Evolutionary conservation across 2,888 invertebrate genomes (phyloP).

Genomic region (Allophyes oxyacanthae): DNA sequence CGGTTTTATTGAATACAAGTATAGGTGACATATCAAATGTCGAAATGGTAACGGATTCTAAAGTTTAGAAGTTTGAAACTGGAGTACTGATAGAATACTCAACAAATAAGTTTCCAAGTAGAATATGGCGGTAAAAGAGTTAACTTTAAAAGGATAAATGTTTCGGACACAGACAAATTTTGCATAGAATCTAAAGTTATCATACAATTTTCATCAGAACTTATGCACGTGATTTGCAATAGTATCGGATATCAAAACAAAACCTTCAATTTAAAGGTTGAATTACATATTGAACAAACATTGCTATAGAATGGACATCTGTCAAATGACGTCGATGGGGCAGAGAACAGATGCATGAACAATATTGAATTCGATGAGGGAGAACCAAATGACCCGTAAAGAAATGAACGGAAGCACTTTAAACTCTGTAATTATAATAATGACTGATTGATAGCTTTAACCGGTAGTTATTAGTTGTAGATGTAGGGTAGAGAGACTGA

Average conservation of each 20-base stretch:
- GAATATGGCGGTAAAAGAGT: neutral
- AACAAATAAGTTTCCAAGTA: too few species aligned
- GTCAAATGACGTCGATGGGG: slow-evolving; percentile 49
- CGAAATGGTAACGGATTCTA: slow-evolving; percentile 12
- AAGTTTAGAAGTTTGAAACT: neutral
- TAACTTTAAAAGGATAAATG: neutral
- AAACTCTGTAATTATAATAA: slow-evolving; percentile 50
- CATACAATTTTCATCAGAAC: neutral
- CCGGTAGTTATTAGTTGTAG: slow-evolving; percentile 21
- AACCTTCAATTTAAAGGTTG: slow-evolving; percentile 44
- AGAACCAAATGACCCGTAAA: slow-evolving; percentile 49
- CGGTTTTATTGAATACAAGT: slow-evolving; percentile 22
- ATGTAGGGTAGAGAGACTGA: neutral
- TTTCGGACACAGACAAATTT: slow-evolving; percentile 1
- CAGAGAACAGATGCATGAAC: slow-evolving; percentile 51
- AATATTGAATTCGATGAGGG: slow-evolving; percentile 47
- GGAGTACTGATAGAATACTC: too few species aligned
- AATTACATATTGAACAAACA: slow-evolving; percentile 47
- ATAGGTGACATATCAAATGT: slow-evolving; percentile 14
- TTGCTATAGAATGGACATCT: slow-evolving; percentile 55
- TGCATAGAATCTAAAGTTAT: neutral
- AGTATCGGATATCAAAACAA: slow-evolving; percentile 35
- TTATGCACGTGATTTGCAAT: slow-evolving; percentile 23
- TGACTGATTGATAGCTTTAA: slow-evolving; percentile 42
- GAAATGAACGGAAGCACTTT: slow-evolving; percentile 55